Evolutionary conservation across 1,140 invertebrate species (phyloP).

Genomic region (Atta colombica): DNA sequence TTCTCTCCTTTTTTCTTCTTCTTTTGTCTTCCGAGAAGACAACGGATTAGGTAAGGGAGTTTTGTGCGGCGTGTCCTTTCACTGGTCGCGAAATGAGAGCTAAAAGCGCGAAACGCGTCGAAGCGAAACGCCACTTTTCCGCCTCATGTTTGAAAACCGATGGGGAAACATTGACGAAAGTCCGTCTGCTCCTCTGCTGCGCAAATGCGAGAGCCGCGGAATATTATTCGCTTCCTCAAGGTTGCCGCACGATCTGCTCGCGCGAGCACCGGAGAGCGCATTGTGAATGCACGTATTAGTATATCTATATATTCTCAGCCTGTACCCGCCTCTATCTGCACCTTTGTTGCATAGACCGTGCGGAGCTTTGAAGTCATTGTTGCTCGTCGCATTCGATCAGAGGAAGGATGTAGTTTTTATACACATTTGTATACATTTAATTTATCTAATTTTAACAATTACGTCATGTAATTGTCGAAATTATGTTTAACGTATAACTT

Average conservation of each 20-base stretch:
- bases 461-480: not conserved
- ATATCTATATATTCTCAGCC: constrained; percentile 12
- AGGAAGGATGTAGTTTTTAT: not conserved
- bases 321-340: not conserved
- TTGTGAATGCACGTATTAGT: constrained; percentile 51
- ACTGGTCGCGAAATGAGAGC: constrained; percentile 48
- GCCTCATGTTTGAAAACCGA: constrained; percentile 40
- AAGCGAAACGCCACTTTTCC: constrained; percentile 49
- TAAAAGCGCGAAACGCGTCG: constrained; percentile 45
- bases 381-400: not conserved
- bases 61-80: constrained; percentile 44
- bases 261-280: constrained; percentile 45
- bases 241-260: constrained; percentile 64
- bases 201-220: constrained; percentile 71
- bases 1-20: too few species aligned
- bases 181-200: constrained; percentile 57
- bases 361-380: not conserved
- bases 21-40: not conserved
- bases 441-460: too few species aligned
- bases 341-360: constrained; percentile 1
- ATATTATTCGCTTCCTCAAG: constrained; percentile 74
- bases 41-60: constrained; percentile 24
- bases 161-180: constrained; percentile 68
- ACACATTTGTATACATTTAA: too few species aligned
- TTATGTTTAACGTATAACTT: not conserved